phyloP scores from a whole-genome alignment of 2,113 vertebrate genomes.

The Centropus unirufus region DNA sequence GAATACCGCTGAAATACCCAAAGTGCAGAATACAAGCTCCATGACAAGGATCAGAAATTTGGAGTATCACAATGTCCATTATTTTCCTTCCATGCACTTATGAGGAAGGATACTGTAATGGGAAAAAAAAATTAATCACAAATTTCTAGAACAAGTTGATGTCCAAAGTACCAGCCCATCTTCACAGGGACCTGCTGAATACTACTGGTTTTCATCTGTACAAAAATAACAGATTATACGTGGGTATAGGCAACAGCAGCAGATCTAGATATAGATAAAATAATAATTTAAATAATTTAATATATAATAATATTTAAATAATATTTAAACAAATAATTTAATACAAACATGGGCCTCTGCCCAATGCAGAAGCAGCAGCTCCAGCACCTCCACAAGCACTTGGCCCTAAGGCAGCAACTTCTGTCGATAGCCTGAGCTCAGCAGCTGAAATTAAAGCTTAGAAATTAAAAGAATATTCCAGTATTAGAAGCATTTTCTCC shows the following conservation, averaged over 20 bases:
- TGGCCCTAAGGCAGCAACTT: neutral
- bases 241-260: neutral
- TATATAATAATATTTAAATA: no score
- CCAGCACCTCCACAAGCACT: neutral
- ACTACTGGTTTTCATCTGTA: neutral
- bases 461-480: slow-evolving; percentile 11
- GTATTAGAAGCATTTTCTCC: neutral
- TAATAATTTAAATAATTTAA: no score
- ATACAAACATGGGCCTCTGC: neutral
- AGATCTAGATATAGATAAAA: no score
- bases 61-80: neutral
- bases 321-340: neutral
- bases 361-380: neutral
- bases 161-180: neutral
- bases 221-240: neutral
- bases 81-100: neutral
- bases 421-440: neutral
- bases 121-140: no score
- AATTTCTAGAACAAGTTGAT: neutral
- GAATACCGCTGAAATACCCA: neutral
- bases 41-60: neutral
- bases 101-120: neutral
- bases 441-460: neutral
- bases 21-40: neutral
- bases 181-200: neutral